Evolutionary conservation across 2,113 vertebrate genomes (phyloP), one percentile per base, ranked within the genome.

Genomic region (Scartelaos histophorus): DNA sequence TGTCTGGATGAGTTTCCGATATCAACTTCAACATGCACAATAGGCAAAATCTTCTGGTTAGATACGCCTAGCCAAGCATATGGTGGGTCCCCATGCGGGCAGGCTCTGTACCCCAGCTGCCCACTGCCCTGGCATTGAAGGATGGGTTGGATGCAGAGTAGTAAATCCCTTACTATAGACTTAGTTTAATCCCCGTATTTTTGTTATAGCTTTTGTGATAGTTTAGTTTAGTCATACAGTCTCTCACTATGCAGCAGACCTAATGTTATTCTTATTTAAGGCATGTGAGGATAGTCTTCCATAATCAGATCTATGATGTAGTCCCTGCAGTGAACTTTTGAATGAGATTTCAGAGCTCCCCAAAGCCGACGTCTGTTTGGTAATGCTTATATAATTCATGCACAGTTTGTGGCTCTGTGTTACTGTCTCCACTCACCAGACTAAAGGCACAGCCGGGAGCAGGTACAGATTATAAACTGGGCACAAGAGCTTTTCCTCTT

Each of bases 301-400:
- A 61, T 15, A 29, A 15, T 61, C 7, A 61, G 29, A 34, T 61
- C 58, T 61, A 13, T 15, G 24, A 5, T 15, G 24, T 15, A 61
- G 58, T 29, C 58, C 58, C 34, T 15, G 13, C 21, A 16, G 2
- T 60, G 24, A 79, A 81, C 73, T 29, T 21, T 68, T 74, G 69
- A 22, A 43, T 65, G 66, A 74, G 82, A 75, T 84, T 69, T 66
- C 60, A 62, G 82, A 49, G 66, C 71, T 82, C 70, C 69, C 15
- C 71, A 7, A 58, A 70, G 73, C 45, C 21, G 62, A 21, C 69
- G 5, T 72, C 21, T 73, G 73, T 78, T 45, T 46, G 17, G 66
- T 67, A 58, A 24, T 24, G 13, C 66, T 64, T 75, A 56, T 66
- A 69, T 66, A 67, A 70, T 82, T 74, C 69, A 83, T 43, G 10